Evolutionary conservation across 2,797 vertebrate species (phyloP), one percentile per base, ranked within the genome.

Genomic region (Acanthornis magna): DNA sequence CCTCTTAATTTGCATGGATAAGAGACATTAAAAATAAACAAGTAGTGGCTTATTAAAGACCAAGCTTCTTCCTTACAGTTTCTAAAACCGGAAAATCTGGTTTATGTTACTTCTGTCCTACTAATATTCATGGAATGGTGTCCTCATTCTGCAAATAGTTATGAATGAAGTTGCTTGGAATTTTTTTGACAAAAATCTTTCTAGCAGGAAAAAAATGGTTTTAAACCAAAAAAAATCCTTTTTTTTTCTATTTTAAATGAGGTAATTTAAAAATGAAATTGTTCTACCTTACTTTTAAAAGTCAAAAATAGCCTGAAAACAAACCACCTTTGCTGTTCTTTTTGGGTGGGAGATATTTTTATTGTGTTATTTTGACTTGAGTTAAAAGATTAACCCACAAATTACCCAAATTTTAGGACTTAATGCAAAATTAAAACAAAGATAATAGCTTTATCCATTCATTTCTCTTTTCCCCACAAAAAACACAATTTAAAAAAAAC

Each of bases 1-100:
- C 53, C 48, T 74, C 38, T 80, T 76, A 17, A 73, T 63, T 85
- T 85, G n/a, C 42, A 74, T 32, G 45, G 58, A 32, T 38, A 85
- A 58, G 32, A 91, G n/a, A 83, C 34, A 74, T 55, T 43, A 66
- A 85, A 93, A 88, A 72, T 53, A 94, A 65, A 32, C 26, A 82
- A 54, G 19, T 1, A 79, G 23, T 34, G 25, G 29, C 42, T 87
- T 55, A 79, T 5, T 53, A 42, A 91, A 92, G 68, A 88, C 20
- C 10, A 73, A 66, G 30, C 42, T 95, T 36, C 25, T 83, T 83
- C 61, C 55, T 60, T 30, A 29, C 36, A 40, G 19, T 65, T 93
- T 73, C 73, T 34, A 72, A 89, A 74, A 92, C 67, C 6, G 4
- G 48, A 47, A 86, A 53, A 60, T 17, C 90, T 73, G 11, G 6